These are phyloP conservation scores for Lycia hirtaria DNA, from an alignment of 2,888 invertebrate species.

Conservation along the genomic window DNA sequence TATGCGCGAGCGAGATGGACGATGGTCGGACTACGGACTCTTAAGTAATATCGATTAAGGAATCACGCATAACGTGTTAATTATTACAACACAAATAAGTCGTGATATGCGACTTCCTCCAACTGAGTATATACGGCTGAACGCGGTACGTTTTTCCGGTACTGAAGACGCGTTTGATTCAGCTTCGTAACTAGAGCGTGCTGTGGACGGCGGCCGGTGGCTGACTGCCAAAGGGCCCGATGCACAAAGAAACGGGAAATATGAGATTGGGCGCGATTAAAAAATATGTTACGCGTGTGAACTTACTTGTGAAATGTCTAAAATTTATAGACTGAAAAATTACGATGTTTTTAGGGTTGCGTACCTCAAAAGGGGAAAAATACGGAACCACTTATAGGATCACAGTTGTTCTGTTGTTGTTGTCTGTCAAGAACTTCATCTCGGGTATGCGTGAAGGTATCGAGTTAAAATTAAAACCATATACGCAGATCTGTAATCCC, in stretches of 20 bases:
- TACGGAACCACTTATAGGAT: too few species aligned
- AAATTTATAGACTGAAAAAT: too few species aligned
- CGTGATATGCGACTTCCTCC: constrained; percentile 27
- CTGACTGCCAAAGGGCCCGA: constrained; percentile 47
- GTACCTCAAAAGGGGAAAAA: too few species aligned
- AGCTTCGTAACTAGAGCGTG: constrained; percentile 70
- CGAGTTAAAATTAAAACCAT: too few species aligned
- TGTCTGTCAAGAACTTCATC: too few species aligned
- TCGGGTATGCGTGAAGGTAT: too few species aligned
- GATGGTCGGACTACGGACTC: too few species aligned
- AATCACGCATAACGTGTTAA: constrained; percentile 16
- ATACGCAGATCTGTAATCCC: too few species aligned
- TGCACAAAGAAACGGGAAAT: constrained; percentile 37
- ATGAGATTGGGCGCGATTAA: constrained; percentile 24
- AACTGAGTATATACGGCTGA: constrained; percentile 12
- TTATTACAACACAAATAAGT: constrained; percentile 20
- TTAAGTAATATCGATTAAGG: constrained; percentile 5
- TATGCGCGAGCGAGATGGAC: too few species aligned
- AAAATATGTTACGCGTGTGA: constrained; percentile 15
- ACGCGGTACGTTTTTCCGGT: constrained; percentile 50
- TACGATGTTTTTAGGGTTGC: too few species aligned
- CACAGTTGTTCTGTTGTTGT: too few species aligned
- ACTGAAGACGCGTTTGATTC: constrained; percentile 58
- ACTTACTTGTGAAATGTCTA: neutral
- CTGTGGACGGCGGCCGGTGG: constrained; percentile 35